Evolutionary conservation across 2,797 vertebrate genomes (phyloP).

Genomic region (Danio aesculapii): DNA sequence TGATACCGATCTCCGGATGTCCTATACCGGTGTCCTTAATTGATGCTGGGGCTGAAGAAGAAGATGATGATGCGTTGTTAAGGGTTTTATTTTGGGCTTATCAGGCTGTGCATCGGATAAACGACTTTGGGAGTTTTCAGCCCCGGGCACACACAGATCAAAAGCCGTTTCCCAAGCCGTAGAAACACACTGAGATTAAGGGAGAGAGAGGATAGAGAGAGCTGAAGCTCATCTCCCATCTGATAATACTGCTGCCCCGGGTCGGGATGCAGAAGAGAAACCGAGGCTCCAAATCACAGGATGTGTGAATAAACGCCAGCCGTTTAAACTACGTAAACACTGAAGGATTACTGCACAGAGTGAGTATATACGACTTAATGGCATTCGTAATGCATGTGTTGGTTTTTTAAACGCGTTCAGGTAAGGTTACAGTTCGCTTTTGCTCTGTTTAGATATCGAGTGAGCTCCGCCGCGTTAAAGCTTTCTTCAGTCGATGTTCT

Average conservation of each 20-base stretch:
- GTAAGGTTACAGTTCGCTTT: not conserved
- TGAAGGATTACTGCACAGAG: not conserved
- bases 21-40: conserved; percentile 23
- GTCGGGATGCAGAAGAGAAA: conserved; percentile 9
- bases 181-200: not conserved
- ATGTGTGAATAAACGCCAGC: conserved; percentile 27
- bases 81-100: conserved; percentile 31
- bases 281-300: conserved; percentile 32
- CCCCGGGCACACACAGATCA: conserved; percentile 27
- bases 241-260: conserved; percentile 20
- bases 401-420: not conserved
- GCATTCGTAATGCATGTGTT: not conserved
- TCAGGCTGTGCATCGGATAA: conserved; percentile 24
- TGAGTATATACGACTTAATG: conserved; percentile 12
- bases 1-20: not conserved
- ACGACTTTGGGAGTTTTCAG: conserved; percentile 42
- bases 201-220: conserved; percentile 29
- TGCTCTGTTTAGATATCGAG: not conserved
- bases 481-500: not conserved
- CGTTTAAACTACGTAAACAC: conserved; percentile 16
- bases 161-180: conserved; percentile 18
- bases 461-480: not conserved
- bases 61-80: conserved; percentile 30
- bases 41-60: not conserved
- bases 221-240: conserved; percentile 25